Conservation (phyloP, 2,797 vertebrate genomes). For the Chromis chromis region DNA sequence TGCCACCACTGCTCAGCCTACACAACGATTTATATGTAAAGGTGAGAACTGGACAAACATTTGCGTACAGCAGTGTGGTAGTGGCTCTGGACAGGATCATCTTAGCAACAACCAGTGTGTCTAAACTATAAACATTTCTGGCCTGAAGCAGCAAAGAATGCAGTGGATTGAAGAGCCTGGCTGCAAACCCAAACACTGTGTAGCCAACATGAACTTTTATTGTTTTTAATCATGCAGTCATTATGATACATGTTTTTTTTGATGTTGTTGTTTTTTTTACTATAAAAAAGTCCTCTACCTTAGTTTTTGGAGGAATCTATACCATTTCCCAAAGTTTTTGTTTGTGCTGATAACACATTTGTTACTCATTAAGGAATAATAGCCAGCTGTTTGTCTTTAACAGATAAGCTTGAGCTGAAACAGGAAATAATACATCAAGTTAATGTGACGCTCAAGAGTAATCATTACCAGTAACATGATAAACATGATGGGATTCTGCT, state of each 20-base stretch:
- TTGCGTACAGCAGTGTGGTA: background rate
- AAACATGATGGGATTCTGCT: conserved; percentile 19
- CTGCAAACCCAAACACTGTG: background rate
- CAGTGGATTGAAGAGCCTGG: background rate
- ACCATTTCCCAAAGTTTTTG: too few relatives aligned
- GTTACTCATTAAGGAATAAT: too few relatives aligned
- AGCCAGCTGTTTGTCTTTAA: background rate
- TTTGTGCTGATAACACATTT: too few relatives aligned
- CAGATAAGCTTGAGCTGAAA: background rate
- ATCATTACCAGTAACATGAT: background rate
- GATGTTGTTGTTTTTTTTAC: too few relatives aligned
- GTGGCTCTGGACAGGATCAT: background rate
- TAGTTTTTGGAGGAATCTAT: too few relatives aligned
- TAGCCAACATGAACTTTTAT: background rate
- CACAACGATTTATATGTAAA: background rate
- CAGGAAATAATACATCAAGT: conserved; percentile 45
- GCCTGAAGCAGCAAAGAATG: background rate
- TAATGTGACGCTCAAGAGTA: background rate
- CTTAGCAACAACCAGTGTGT: background rate
- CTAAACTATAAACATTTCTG: background rate
- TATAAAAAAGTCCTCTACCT: too few relatives aligned
- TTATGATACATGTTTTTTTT: background rate
- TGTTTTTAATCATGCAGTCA: background rate
- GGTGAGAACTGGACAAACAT: background rate
- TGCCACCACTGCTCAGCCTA: accelerated